Evolutionary conservation across 2,888 invertebrate genomes (phyloP), one percentile per base, ranked within the genome.

Genomic region (Pollenia angustigena): DNA sequence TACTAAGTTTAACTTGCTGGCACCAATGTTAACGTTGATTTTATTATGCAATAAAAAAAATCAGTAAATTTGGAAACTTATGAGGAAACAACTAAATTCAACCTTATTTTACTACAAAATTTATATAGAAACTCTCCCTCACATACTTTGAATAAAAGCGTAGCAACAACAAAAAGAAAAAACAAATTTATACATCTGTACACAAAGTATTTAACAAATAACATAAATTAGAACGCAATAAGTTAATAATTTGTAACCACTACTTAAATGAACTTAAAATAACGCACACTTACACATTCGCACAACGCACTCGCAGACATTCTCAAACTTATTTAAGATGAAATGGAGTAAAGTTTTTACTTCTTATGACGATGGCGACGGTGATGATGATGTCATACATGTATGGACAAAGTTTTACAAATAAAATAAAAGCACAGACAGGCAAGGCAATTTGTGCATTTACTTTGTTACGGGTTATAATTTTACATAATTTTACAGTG

Each of bases 201-300:
- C 1, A 16, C 18, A 12, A 10, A 60, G 72, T 84, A 52, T 60
- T 84, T 68, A 81, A 48, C 80, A 87, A 87, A 87, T 83, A 80
- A 83, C 66, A 81, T 87, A 87, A 83, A 81, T 83, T 87, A 83
- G 83, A 78, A 81, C 84, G 60, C 84, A 87, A 87, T 87, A 84
- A 87, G 84, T 87, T 87, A 87, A 87, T 87, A 87, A 87, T 84
- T 84, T 87, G 84, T 68, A 87, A 81, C 87, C 87, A 81, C 78
- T 42, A 81, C 78, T 84, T 81, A 78, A 84, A 74, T 84, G 62
- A 87, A 84, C 87, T 87, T 87, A 68, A 66, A 72, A 60, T 52
- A 66, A 54, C 46, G 32, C 23, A 74, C 11, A 82, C 16, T 52
- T 11, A 58, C 16, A 32, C 32, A 16, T 9, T 14, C 44, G 14